Conservation (phyloP, 2,113 vertebrate species). For the Elachura formosa region DNA sequence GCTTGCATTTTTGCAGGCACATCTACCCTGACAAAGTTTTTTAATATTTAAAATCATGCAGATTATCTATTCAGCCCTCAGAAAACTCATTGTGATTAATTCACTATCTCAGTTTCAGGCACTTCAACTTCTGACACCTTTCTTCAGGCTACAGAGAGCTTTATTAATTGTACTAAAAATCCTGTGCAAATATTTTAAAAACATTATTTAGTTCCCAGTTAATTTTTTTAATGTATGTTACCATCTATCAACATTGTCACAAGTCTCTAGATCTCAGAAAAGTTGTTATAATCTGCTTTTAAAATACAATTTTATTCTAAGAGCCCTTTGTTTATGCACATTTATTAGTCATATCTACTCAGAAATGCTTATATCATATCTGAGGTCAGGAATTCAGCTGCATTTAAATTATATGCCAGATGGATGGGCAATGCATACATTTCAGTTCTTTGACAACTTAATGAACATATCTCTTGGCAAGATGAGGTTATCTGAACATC, state of each 20-base stretch:
- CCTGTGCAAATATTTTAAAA: slow-evolving; percentile 28
- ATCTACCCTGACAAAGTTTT: slow-evolving; percentile 52
- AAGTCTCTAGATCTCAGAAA: background rate
- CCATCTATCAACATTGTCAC: background rate
- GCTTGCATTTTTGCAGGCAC: slow-evolving; percentile 55
- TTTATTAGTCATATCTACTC: slow-evolving; percentile 18
- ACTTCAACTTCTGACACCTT: slow-evolving; percentile 48
- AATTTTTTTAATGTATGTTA: background rate
- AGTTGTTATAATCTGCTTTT: background rate
- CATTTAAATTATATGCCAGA: slow-evolving; percentile 36
- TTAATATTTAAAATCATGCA: slow-evolving; percentile 64
- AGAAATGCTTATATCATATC: slow-evolving; percentile 46
- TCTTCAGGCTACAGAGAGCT: slow-evolving; percentile 37
- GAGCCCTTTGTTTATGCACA: slow-evolving; percentile 29
- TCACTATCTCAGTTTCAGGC: slow-evolving; percentile 32
- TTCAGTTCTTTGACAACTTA: slow-evolving; percentile 50
- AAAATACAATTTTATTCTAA: background rate
- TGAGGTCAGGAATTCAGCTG: slow-evolving; percentile 46
- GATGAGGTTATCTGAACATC: slow-evolving; percentile 18
- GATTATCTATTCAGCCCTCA: slow-evolving; percentile 59
- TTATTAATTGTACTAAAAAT: slow-evolving; percentile 43
- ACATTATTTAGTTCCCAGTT: slow-evolving; percentile 32
- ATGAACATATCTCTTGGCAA: slow-evolving; percentile 37
- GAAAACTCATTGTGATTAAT: slow-evolving; percentile 52
- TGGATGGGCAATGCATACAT: slow-evolving; percentile 29